Evolutionary conservation across 2,113 vertebrate species (phyloP), one percentile per base, ranked within the genome.

Genomic region (Nothobranchius furzeri): DNA sequence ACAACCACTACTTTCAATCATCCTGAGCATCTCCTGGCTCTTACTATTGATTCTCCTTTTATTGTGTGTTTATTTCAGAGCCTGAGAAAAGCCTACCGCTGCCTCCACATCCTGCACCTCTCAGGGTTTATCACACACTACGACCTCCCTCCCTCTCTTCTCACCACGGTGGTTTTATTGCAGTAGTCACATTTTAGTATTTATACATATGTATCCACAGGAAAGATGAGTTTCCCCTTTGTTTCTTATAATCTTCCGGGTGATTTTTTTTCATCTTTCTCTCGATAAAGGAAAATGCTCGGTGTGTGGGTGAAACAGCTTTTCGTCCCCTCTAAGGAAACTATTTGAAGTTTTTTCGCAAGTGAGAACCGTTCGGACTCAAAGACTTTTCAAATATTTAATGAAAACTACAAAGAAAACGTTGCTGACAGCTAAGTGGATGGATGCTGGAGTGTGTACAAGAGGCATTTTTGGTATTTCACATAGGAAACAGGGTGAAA

Each of bases 1-100:
- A 68, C 61, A 70, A 78, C 46, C 13, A 24, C 64, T 75, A 73
- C 83, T 85, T 73, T 81, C 84, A 82, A 87, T 89, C 81, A 89
- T 82, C 72, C 75, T 54, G 36, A 66, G 67, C 59, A 74, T 85
- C 75, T 69, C 65, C 61, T 75, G 72, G 85, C 81, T 80, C 74
- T 65, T 55, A 50, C 47, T 71, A 87, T 89, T 20, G 81, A 88
- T 85, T 85, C 53, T 64, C 65, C 9, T 63, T 83, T 85, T 72
- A 82, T 64, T 57, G 60, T 72, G 70, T 71, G 64, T 80, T 87
- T 84, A 86, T 84, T 89, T 84, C 82, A 58, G 73, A 80, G 80
- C 69, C 72, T 72, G 72, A 79, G 58, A 67, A 15, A 13, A 40
- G 64, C 64, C 82, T 62, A 73, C 60, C 72, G 51, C 70, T 56